Evolutionary conservation across 2,888 invertebrate species (phyloP), one percentile per base, ranked within the genome.

Genomic region (Resseliella maxima): DNA sequence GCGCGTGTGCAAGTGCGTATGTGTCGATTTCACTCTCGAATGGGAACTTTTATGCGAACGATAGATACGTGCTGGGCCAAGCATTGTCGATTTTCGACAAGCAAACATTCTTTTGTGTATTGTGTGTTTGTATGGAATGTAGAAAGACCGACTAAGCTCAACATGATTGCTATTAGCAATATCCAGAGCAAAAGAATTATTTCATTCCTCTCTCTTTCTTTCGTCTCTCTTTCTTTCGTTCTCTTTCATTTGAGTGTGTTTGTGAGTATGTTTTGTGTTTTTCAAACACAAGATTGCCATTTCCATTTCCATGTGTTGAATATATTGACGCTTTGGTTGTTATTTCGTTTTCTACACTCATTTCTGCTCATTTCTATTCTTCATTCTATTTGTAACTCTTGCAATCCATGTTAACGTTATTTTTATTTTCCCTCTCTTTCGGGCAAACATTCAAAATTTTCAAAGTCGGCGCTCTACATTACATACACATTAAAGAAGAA

Each of bases 21-120:
- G n/a, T 31, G 31, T 31, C 72, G 72, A 72, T 72, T 72, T 72
- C 72, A 72, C 72, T 72, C 72, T 72, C 35, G 31, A 72, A 72
- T 31, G 72, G 72, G 35, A 35, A 59, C 6, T 59, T 59, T 59
- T 35, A 72, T 72, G 72, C 31, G 72, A 72, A 72, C 31, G 72
- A 27, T 31, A 41, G 50, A 2, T 12, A 50, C 18, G 31, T 31
- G 72, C 27, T 3, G 27, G 1, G 41, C 6, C 41, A 41, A 41
- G 46, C 8, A 50, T 50, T 50, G 46, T 18, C 2, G 46, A 72
- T 12, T 72, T 35, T 27, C 72, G 15, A 59, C 3, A n/a, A 2
- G n/a, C 72, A 72, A 59, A 59, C 5, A 24, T 24, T 6, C 2
- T 59, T 59, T 10, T 27, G 31, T 31, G 31, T 31, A 31, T 72